Conservation (phyloP, 2,797 vertebrate species). For the Thalassophryne amazonica region DNA sequence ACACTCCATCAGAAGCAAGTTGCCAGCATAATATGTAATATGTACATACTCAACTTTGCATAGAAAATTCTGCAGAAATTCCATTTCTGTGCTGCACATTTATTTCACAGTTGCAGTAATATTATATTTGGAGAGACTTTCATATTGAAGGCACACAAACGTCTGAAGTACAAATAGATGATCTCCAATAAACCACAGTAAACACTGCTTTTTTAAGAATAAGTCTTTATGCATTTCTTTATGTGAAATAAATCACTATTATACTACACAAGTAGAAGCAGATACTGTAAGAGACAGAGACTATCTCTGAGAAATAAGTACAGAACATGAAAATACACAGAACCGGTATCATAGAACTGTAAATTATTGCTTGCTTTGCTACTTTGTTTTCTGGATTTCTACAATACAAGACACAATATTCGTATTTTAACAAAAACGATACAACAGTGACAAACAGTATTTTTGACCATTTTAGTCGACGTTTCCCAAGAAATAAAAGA, state of each 20-base stretch:
- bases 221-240: constrained; percentile 76
- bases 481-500: constrained; percentile 57
- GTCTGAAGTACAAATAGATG: too few species aligned
- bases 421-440: constrained; percentile 75
- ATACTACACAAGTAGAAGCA: constrained; percentile 82
- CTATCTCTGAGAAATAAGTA: constrained; percentile 75
- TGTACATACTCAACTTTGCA: too few species aligned
- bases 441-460: constrained; percentile 74
- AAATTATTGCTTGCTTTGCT: constrained; percentile 86
- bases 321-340: constrained; percentile 77
- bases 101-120: too few species aligned
- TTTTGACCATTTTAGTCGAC: constrained; percentile 67
- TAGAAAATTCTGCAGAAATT: too few species aligned
- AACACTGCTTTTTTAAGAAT: constrained; percentile 76
- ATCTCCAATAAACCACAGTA: constrained; percentile 53
- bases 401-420: constrained; percentile 81
- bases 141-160: too few species aligned
- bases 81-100: too few species aligned
- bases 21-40: too few species aligned
- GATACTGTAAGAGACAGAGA: constrained; percentile 75
- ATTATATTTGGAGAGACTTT: too few species aligned
- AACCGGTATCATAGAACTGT: constrained; percentile 72
- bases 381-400: constrained; percentile 78
- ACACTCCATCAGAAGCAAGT: too few species aligned
- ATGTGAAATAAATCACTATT: constrained; percentile 81